Percentiles rank a stretch among this genome's conserved stretches.
Conservation (phyloP, 2,888 invertebrate species). For the Flexamia atlantica region DNA sequence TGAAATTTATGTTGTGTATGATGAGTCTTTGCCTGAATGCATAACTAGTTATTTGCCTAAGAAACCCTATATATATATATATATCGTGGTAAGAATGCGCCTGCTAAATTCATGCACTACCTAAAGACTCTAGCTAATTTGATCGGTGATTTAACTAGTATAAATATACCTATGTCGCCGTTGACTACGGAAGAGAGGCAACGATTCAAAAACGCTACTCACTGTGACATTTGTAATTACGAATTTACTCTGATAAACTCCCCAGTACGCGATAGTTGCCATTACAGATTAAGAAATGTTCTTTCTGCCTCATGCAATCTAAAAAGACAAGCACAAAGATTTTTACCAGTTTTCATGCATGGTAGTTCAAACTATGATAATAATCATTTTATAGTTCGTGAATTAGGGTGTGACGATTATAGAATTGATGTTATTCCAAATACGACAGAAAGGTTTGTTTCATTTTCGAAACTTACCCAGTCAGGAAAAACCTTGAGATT, state of each 20-base stretch:
- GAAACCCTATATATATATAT: conserved; percentile 35
- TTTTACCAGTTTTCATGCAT: conserved; percentile 33
- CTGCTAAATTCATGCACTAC: background rate
- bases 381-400: conserved; percentile 10
- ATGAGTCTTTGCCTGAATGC: conserved; percentile 14
- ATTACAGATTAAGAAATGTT: conserved; percentile 32
- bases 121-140: background rate
- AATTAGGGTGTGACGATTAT: conserved; percentile 40
- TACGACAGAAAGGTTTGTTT: conserved; percentile 33
- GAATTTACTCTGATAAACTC: background rate
- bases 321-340: background rate
- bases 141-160: background rate
- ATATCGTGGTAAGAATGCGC: conserved; percentile 12
- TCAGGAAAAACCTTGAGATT: background rate
- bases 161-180: conserved; percentile 8
- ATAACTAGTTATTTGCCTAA: conserved; percentile 14
- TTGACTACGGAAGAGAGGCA: background rate
- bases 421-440: conserved; percentile 28
- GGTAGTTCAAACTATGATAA: conserved; percentile 30
- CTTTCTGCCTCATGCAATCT: conserved; percentile 27
- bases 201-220: background rate
- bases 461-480: conserved; percentile 28
- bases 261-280: conserved; percentile 45
- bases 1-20: conserved; percentile 12
- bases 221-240: conserved; percentile 31